Evolutionary conservation across 2,797 vertebrate species (phyloP).

Genomic region (Pseudopleuronectes americanus): DNA sequence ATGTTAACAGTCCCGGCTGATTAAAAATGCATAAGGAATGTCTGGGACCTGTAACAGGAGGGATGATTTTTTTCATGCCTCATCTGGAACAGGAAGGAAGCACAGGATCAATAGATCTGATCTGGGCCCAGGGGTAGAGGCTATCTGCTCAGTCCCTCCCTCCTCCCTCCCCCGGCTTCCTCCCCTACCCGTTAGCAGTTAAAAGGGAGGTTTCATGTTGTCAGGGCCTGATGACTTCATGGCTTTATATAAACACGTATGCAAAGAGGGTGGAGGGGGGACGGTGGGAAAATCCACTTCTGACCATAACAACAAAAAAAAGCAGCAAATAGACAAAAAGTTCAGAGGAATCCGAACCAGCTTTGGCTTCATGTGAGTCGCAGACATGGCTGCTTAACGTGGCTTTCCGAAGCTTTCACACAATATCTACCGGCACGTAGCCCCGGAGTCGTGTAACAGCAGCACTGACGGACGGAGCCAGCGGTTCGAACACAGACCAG

Average conservation of each 20-base stretch:
- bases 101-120: constrained; percentile 80
- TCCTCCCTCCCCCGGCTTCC: constrained; percentile 17
- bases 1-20: constrained; percentile 79
- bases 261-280: constrained; percentile 14
- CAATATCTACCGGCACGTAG: constrained; percentile 30
- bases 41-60: constrained; percentile 78
- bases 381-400: constrained; percentile 47
- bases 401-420: constrained; percentile 31
- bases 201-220: constrained; percentile 70
- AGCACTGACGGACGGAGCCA: constrained; percentile 63
- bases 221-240: constrained; percentile 66
- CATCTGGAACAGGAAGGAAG: constrained; percentile 83
- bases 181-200: constrained; percentile 58
- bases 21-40: constrained; percentile 84
- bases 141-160: constrained; percentile 56
- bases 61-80: constrained; percentile 79
- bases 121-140: constrained; percentile 70
- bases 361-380: constrained; percentile 39
- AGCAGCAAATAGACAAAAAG: constrained; percentile 8
- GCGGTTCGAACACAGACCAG: constrained; percentile 34
- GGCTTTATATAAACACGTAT: constrained; percentile 59
- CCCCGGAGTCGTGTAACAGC: constrained; percentile 43
- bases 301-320: neutral
- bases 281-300: constrained; percentile 19
- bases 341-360: constrained; percentile 24